Evolutionary conservation across 2,113 vertebrate species (phyloP), one percentile per base, ranked within the genome.

Genomic region (Centropus bengalensis): DNA sequence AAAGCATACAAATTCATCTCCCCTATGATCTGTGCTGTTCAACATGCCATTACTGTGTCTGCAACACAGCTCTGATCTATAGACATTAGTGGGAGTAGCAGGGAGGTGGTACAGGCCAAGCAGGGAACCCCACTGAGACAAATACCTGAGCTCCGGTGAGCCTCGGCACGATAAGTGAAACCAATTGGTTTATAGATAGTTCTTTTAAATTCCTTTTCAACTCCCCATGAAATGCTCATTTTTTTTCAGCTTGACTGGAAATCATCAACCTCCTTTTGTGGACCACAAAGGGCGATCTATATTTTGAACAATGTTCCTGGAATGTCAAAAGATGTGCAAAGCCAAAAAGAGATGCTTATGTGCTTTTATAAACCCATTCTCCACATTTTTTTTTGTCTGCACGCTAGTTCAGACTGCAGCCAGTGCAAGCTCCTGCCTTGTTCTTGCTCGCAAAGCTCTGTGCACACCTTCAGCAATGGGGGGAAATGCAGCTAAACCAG

Each of bases 1-100:
- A 93, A 95, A 96, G 93, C 85, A 91, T 59, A 93, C 76, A 93
- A 59, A 91, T 94, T 68, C 2, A 6, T n/a, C 71, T 95, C 75
- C 79, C 82, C 82, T 45, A 78, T 83, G 91, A 88, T 80, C 87
- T 76, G 0, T 44, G 82, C 82, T 54, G 40, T 33, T 67, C 84
- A 27, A 54, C 42, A 23, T 26, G 76, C 69, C 76, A 26, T 47
- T 93, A 21, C 67, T n/a, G 2, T 15, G 79, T 52, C 82, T 86
- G 83, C 52, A 71, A 26, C 3, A 1, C 82, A 32, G 59, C 82
- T 83, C 90, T 86, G 20, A 76, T 32, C 77, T 74, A 62, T n/a
- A 42, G 47, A 22, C 52, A 55, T 18, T 21, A 76, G 70, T 55
- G 68, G 71, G 38, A 74, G 75, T 26, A 70, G 82, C 78, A 14